phyloP scores from a whole-genome alignment of 2,888 invertebrate genomes.

The Galerucella nymphaeae region DNA sequence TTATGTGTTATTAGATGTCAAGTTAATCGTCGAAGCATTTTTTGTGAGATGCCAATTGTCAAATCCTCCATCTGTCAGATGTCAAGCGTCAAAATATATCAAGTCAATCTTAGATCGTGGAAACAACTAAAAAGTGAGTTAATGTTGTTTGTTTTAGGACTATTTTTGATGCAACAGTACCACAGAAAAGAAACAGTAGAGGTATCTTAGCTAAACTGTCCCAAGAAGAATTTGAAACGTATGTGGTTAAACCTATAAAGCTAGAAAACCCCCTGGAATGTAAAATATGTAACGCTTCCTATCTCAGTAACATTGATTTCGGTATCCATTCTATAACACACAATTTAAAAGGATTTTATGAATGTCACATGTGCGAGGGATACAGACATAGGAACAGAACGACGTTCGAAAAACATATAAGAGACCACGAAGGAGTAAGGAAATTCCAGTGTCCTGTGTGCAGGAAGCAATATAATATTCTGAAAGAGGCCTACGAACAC shows the following conservation, averaged over 20 bases:
- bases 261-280: not conserved
- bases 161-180: too few species aligned
- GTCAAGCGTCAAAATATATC: too few species aligned
- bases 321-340: conserved; percentile 66
- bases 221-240: not conserved
- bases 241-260: conserved; percentile 11
- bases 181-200: not conserved
- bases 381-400: conserved; percentile 46
- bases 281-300: conserved; percentile 65
- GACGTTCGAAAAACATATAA: not conserved
- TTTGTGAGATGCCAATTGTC: too few species aligned
- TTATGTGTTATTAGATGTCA: too few species aligned
- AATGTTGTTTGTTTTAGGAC: too few species aligned
- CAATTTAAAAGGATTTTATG: conserved; percentile 55
- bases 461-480: not conserved
- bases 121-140: not conserved
- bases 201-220: not conserved
- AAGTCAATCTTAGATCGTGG: too few species aligned
- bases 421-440: conserved; percentile 9
- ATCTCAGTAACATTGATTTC: conserved; percentile 18
- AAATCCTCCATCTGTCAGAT: too few species aligned
- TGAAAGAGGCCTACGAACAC: conserved; percentile 1
- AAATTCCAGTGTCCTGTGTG: conserved; percentile 51
- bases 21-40: too few species aligned
- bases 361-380: conserved; percentile 32